Percentiles rank a stretch among this genome's conserved stretches.
phyloP scores from a whole-genome alignment of 2,797 vertebrate genomes.

The Phyllotis vaccarum region DNA sequence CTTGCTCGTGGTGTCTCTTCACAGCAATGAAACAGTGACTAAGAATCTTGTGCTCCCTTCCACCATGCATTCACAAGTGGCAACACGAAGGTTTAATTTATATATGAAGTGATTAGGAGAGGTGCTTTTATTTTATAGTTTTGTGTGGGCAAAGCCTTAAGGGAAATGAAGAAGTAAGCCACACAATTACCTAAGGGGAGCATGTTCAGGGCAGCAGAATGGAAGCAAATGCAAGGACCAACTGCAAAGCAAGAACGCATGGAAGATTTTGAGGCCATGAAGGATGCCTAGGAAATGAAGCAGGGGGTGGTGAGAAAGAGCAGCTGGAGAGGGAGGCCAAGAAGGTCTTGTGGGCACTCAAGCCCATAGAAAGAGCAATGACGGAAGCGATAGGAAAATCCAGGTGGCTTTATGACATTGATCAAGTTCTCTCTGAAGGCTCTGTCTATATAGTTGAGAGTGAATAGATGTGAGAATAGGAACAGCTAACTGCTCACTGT shows the following conservation, averaged over 20 bases:
- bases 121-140: background rate
- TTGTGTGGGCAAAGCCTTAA: background rate
- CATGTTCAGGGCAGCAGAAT: background rate
- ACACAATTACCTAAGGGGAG: background rate
- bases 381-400: background rate
- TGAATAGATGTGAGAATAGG: background rate
- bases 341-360: background rate
- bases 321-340: background rate
- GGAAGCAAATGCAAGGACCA: background rate
- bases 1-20: background rate
- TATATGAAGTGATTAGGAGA: background rate
- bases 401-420: background rate
- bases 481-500: background rate
- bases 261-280: background rate
- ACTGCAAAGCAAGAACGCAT: background rate
- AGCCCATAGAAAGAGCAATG: background rate
- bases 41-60: too few species aligned
- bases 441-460: background rate
- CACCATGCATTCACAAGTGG: background rate
- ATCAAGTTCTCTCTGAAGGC: background rate
- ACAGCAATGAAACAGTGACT: background rate
- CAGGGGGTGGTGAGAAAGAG: background rate
- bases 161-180: background rate
- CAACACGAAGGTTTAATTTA: background rate
- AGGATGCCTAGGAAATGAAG: background rate